Base-by-base conservation (phyloP, 2,888 invertebrate genomes). In the Tetragnatha montana region DNA sequence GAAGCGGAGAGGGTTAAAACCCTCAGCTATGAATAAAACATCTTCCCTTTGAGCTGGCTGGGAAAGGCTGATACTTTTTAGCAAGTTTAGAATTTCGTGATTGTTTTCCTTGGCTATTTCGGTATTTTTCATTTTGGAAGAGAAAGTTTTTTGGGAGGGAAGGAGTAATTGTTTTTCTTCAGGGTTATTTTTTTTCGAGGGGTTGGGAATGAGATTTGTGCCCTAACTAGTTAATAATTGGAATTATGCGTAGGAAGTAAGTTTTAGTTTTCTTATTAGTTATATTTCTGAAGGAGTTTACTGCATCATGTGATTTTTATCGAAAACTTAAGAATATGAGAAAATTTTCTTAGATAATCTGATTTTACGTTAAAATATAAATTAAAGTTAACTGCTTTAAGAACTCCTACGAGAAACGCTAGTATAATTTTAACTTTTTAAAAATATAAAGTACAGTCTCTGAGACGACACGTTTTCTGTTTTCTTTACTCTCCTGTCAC, bases 31-130 rank as follows among this genome's bases (percentile, higher is more conserved):
- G 87, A 88, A 88, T 88, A 88, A 88, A 88, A 88, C 87, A 88
- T 88, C 76, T 82, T 76, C 76, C 51, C 82, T 35, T 19, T 60
- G 70, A 86, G 80, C 86, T 80, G 80, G 74, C 86, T 74, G 51
- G 80, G 70, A 75, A 87, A 82, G 82, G 81, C 87, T 81, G 87
- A 88, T 88, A 88, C 87, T 81, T 88, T 87, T 88, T 88, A 82
- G 87, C 87, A 76, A 82, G 87, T 88, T 88, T 88, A 81, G 87
- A 88, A 88, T 88, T 88, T 82, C 87, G 82, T 82, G 87, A 88
- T 88, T 88, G 82, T 88, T 88, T 88, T 88, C 82, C 69, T 87
- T 73, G 73, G 80, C 60, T 86, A 73, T 86, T 86, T 86, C 50
- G 69, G 70, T 75, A 75, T 81, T 81, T 87, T 81, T 87, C 81